Conservation (phyloP, 2,113 vertebrate species). For the Misgurnus mizolepis region DNA sequence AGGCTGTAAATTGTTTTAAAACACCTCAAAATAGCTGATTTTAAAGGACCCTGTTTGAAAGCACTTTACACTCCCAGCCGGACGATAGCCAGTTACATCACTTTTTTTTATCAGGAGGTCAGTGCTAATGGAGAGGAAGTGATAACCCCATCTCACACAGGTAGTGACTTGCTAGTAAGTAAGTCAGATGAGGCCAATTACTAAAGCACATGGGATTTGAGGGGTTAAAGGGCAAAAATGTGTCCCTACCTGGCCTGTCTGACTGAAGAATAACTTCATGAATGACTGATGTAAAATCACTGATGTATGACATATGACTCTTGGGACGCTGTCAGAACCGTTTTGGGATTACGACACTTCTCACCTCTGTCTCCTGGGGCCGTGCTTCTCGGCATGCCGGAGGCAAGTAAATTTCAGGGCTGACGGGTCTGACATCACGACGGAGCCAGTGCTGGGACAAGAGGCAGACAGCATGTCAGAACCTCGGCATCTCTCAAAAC, state of each 20-base stretch:
- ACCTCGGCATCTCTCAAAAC: background rate
- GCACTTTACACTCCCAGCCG: conserved; percentile 42
- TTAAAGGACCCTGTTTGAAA: conserved; percentile 17
- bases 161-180: conserved; percentile 38
- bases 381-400: conserved; percentile 16
- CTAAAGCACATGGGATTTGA: background rate
- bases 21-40: conserved; percentile 21
- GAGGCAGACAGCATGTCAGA: conserved; percentile 20
- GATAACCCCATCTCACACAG: conserved; percentile 44
- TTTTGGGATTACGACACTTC: conserved; percentile 18
- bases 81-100: conserved; percentile 39
- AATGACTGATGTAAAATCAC: conserved; percentile 38
- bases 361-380: conserved; percentile 32
- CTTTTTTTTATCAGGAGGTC: conserved; percentile 35
- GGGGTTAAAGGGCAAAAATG: conserved; percentile 9
- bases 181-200: conserved; percentile 31
- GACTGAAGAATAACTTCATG: conserved; percentile 6
- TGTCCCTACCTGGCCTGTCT: background rate
- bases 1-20: conserved; percentile 7
- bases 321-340: conserved; percentile 1
- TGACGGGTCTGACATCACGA: conserved; percentile 27
- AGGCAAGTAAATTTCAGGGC: conserved; percentile 19
- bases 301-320: conserved; percentile 31
- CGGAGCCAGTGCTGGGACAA: background rate
- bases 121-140: conserved; percentile 44